Percentiles rank a stretch among this genome's conserved stretches.
Evolutionary conservation across 2,797 vertebrate genomes (phyloP).

Genomic region (Synanceia verrucosa): DNA sequence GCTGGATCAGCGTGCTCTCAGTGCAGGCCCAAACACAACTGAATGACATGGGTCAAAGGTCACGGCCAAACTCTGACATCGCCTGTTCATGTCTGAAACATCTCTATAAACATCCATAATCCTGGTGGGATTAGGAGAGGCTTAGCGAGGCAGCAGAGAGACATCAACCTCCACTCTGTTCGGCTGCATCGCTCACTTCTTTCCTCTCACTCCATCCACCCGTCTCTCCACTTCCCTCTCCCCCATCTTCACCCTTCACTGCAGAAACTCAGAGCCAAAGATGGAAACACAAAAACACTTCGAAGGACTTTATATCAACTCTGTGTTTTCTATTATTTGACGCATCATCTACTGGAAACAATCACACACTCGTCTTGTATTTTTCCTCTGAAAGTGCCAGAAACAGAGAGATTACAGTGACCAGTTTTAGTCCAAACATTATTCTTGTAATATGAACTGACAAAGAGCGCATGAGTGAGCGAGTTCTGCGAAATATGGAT

Average conservation of each 20-base stretch:
- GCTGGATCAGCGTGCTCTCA: constrained; percentile 13
- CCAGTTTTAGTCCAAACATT: constrained; percentile 2
- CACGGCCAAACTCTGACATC: constrained; percentile 28
- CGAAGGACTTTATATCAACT: not conserved
- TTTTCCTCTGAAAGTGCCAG: not conserved
- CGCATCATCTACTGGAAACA: constrained; percentile 6
- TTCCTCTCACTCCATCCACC: constrained; percentile 23
- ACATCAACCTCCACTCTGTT: constrained; percentile 18
- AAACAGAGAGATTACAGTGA: not conserved
- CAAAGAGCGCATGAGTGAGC: not conserved
- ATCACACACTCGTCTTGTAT: not conserved
- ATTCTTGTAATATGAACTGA: not conserved
- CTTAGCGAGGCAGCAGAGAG: constrained; percentile 41
- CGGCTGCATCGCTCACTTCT: constrained; percentile 16
- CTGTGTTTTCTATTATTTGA: constrained; percentile 4
- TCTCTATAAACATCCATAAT: constrained; percentile 52
- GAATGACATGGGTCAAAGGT: constrained; percentile 35
- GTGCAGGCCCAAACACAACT: constrained; percentile 3
- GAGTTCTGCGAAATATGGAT: not conserved
- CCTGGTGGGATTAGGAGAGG: constrained; percentile 39
- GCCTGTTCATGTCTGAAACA: constrained; percentile 44
- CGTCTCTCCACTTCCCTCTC: not conserved
- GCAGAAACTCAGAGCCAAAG: constrained; percentile 7
- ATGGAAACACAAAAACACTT: constrained; percentile 16
- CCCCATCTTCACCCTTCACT: not conserved